Base-by-base conservation (phyloP, 2,888 invertebrate genomes). In the Andrena minutula region DNA sequence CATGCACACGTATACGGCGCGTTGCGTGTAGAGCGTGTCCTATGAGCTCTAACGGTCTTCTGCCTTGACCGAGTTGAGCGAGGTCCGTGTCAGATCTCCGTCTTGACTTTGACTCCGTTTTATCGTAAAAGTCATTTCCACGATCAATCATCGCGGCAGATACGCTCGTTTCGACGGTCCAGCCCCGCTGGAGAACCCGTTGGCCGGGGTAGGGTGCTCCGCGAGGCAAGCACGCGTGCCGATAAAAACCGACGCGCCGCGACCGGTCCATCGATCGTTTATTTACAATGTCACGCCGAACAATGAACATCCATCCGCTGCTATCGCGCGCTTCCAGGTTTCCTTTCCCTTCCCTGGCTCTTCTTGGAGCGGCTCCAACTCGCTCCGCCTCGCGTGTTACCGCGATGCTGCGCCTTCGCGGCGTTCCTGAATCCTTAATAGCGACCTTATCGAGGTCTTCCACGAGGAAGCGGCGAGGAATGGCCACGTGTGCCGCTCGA, bases 31-130 rank as follows among this genome's bases (percentile, higher is more conserved):
- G 72, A 86, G 78, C 70, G 80, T 84, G 83, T 87, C 83, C 88
- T 86, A 87, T 71, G 87, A 85, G 86, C 74, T 89, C 88, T 88
- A 88, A 88, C 88, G 87, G 89, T 92, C 90, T 92, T 91, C 91
- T 89, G 88, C 93, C 93, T 93, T 93, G 93, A 92, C 93, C 93
- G 92, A 93, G 92, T 93, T 93, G 90, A 89, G 90, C 90, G 88
- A 89, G 88, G 90, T 92, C 93, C 92, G 91, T 93, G 90, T 92
- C 92, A 91, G 90, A 92, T 92, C 92, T 90, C 92, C 87, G 90
- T 92, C 92, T 92, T 93, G 93, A 93, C 93, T 93, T 93, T 92
- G 93, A 93, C 92, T 93, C 88, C 91, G 91, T 93, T 93, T 92
- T 75, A 84, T 88, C 88, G 79, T 86, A 88, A 88, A 88, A 88